phyloP scores from a whole-genome alignment of 2,888 invertebrate species.

The Agrenia bidenticulata region DNA sequence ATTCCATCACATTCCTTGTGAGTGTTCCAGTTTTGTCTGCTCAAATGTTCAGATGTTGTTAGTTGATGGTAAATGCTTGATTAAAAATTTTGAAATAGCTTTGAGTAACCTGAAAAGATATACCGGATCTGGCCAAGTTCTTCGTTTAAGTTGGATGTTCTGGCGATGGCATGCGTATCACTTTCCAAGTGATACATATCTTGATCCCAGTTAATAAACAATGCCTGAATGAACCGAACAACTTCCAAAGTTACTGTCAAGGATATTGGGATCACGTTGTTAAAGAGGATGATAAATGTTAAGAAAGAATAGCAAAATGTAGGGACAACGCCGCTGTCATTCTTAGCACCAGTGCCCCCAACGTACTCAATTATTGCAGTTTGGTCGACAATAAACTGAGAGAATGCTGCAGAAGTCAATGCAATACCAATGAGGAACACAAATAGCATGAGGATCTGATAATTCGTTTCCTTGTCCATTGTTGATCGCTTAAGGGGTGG shows the following conservation, averaged over 20 bases:
- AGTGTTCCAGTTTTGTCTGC: conserved; percentile 95
- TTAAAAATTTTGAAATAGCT: conserved; percentile 55
- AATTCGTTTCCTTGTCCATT: conserved; percentile 87
- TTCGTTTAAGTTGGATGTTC: conserved; percentile 97
- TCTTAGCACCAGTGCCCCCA: background rate
- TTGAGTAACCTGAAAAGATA: conserved; percentile 57
- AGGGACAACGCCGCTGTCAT: no score
- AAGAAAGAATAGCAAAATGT: conserved; percentile 72
- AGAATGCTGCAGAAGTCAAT: conserved; percentile 84
- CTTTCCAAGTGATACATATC: conserved; percentile 94
- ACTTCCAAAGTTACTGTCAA: conserved; percentile 86
- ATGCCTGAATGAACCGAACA: conserved; percentile 63
- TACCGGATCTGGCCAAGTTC: conserved; percentile 95
- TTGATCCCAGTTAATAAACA: conserved; percentile 87
- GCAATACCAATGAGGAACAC: conserved; percentile 84
- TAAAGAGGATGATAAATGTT: conserved; percentile 97
- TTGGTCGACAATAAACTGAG: conserved; percentile 54
- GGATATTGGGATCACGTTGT: conserved; percentile 98
- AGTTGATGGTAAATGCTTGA: conserved; percentile 75
- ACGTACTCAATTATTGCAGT: conserved; percentile 54
- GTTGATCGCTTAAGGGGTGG: conserved; percentile 89
- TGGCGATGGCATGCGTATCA: conserved; percentile 91
- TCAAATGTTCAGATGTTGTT: conserved; percentile 71
- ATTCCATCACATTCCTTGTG: conserved; percentile 96
- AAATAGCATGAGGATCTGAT: conserved; percentile 92